A percentile compares a stretch with the other conserved stretches of the same genome.
Evolutionary conservation across 2,113 vertebrate genomes (phyloP).

Genomic region (Smithornis capensis): DNA sequence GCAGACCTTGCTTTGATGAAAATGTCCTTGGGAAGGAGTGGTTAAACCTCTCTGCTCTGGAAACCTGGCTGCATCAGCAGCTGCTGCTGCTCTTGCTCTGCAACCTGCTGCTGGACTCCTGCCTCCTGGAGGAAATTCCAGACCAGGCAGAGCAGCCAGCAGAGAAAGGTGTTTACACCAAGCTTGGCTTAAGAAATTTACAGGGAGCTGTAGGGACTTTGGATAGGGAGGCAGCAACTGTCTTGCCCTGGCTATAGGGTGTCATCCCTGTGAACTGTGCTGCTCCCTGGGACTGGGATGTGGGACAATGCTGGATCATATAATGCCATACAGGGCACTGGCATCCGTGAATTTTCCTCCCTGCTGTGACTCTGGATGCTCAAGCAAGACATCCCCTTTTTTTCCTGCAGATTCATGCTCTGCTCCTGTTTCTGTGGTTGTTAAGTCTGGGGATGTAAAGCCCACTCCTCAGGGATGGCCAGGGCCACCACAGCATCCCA

Average conservation of each 20-base stretch:
- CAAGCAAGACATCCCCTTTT: background rate
- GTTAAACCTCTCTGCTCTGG: background rate
- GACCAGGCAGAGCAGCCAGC: background rate
- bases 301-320: background rate
- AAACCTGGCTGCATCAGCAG: background rate
- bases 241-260: background rate
- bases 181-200: background rate
- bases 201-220: background rate
- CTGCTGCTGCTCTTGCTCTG: background rate
- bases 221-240: background rate
- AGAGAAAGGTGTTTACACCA: background rate
- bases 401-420: fast-evolving
- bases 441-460: background rate
- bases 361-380: background rate
- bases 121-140: background rate
- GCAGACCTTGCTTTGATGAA: slow-evolving; percentile 28
- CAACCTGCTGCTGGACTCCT: background rate
- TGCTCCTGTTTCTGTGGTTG: fast-evolving
- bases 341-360: fast-evolving
- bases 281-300: background rate
- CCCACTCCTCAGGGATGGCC: fast-evolving
- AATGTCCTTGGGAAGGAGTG: background rate
- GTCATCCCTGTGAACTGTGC: background rate
- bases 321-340: fast-evolving
- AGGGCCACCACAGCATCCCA: background rate